Evolutionary conservation across 2,113 vertebrate genomes (phyloP).

Genomic region (Coptodon rendalli): DNA sequence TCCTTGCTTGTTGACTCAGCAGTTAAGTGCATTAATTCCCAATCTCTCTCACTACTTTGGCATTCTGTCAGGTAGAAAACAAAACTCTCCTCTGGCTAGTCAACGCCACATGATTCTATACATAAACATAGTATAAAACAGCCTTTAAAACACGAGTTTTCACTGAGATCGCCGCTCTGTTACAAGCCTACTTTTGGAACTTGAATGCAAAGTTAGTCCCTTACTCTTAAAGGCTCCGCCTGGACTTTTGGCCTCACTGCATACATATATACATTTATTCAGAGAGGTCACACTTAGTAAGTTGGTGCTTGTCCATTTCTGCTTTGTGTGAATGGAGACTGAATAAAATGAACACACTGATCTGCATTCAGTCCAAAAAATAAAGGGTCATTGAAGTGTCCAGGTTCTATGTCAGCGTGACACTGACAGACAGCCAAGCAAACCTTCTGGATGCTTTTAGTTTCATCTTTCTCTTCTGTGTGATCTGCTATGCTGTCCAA

Average conservation of each 20-base stretch:
- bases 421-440: background rate
- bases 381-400: slow-evolving; percentile 31
- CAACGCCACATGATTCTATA: slow-evolving; percentile 52
- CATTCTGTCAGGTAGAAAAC: slow-evolving; percentile 37
- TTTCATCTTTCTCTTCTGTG: slow-evolving; percentile 9
- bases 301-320: background rate
- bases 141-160: slow-evolving; percentile 28
- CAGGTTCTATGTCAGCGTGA: background rate
- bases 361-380: slow-evolving; percentile 45
- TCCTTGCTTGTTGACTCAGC: slow-evolving; percentile 66
- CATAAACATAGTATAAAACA: slow-evolving; percentile 48
- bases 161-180: background rate
- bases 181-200: slow-evolving; percentile 10
- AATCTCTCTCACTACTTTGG: slow-evolving; percentile 36
- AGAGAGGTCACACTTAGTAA: slow-evolving; percentile 25
- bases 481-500: slow-evolving; percentile 4
- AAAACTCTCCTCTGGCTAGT: slow-evolving; percentile 21
- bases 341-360: slow-evolving; percentile 41
- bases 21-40: slow-evolving; percentile 57
- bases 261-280: slow-evolving; percentile 44
- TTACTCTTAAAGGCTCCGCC: background rate
- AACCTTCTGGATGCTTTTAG: background rate
- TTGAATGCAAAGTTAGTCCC: background rate
- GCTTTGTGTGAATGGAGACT: slow-evolving; percentile 5
- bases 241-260: background rate